phyloP scores from a whole-genome alignment of 1,140 invertebrate species.

The Leptinotarsa defecta region DNA sequence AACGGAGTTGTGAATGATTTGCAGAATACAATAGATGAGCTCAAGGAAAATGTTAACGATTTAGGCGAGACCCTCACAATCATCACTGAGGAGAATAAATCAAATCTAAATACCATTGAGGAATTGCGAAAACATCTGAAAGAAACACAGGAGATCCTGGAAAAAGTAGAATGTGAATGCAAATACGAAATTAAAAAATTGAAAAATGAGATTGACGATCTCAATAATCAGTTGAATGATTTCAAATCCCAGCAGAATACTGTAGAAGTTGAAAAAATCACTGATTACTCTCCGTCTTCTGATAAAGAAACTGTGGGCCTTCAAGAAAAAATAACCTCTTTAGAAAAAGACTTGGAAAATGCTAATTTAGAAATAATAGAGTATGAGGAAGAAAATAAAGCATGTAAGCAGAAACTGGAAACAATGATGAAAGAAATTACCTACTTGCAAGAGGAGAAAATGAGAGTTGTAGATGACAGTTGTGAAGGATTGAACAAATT shows the following conservation, averaged over 20 bases:
- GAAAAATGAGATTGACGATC: not conserved
- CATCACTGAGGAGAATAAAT: not conserved
- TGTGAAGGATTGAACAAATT: conserved; percentile 1
- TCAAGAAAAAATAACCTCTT: not conserved
- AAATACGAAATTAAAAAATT: not conserved
- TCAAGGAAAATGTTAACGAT: not conserved
- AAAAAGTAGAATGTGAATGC: not conserved
- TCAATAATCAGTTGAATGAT: not conserved
- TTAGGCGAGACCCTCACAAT: not conserved
- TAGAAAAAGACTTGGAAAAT: conserved; percentile 12
- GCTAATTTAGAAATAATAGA: conserved; percentile 18
- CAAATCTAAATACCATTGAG: not conserved
- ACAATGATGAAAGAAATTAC: not conserved
- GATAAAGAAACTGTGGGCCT: not conserved
- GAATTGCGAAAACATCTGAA: not conserved
- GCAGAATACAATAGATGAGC: not conserved
- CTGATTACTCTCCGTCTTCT: not conserved
- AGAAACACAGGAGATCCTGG: not conserved
- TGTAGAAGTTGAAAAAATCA: no score
- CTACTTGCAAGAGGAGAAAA: not conserved
- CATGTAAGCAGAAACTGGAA: conserved; percentile 15
- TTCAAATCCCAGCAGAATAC: not conserved
- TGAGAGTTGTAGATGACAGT: not conserved
- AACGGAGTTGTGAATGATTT: not conserved
- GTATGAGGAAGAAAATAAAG: conserved; percentile 26